These are phyloP conservation scores for Proteles cristata DNA, from an alignment of 2,113 vertebrate genomes.

Conservation along the genomic window DNA sequence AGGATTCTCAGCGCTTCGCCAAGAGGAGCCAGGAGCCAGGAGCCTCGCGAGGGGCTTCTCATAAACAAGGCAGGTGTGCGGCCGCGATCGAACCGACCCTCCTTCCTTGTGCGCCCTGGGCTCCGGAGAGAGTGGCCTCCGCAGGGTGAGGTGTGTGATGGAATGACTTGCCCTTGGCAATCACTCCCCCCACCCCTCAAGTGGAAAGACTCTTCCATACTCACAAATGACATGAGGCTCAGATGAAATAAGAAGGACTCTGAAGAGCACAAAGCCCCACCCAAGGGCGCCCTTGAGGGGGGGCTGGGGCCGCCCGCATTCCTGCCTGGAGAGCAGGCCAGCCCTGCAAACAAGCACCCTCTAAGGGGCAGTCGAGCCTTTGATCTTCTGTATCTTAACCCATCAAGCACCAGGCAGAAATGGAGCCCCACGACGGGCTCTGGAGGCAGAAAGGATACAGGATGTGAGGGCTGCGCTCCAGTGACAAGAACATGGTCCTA, in stretches of 20 bases:
- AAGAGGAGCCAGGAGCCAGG: background rate
- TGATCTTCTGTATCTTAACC: slow-evolving; percentile 24
- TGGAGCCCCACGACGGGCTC: background rate
- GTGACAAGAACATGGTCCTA: background rate
- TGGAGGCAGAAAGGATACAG: background rate
- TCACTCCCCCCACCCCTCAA: background rate
- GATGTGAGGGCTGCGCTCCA: background rate
- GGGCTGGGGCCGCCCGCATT: background rate
- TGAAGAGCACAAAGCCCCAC: background rate
- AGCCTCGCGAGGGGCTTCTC: background rate
- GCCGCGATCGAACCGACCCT: background rate
- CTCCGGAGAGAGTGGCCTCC: background rate
- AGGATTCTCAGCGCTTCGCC: background rate
- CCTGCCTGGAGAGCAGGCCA: slow-evolving; percentile 20
- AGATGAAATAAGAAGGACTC: background rate
- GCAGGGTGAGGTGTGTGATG: background rate
- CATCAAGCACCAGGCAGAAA: background rate
- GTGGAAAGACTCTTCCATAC: background rate
- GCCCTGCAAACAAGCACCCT: slow-evolving; percentile 23
- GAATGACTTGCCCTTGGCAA: background rate
- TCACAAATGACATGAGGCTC: background rate
- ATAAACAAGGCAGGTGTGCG: background rate
- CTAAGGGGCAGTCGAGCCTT: background rate
- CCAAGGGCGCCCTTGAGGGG: background rate
- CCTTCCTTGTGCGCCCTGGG: background rate